These are phyloP conservation scores for Melanotaenia trifasciata DNA, from an alignment of 2,797 vertebrate species.

Conservation along the genomic window DNA sequence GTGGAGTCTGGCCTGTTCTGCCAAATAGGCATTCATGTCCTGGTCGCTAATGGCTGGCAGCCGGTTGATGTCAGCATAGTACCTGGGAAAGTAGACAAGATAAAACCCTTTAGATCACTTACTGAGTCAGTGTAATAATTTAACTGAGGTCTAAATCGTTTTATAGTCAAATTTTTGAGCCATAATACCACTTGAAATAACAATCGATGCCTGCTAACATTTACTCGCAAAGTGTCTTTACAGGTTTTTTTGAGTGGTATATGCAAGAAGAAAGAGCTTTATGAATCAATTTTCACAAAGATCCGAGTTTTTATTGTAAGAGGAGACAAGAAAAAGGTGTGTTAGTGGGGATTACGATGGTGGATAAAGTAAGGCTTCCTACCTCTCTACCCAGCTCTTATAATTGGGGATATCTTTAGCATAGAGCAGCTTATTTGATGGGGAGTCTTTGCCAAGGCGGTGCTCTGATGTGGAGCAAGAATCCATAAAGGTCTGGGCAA, in stretches of 20 bases:
- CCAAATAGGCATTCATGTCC: constrained; percentile 99
- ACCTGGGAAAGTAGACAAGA: constrained; percentile 82
- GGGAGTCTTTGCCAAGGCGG: constrained; percentile 96
- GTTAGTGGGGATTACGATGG: constrained; percentile 20
- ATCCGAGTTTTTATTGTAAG: constrained; percentile 36
- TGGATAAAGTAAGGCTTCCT: constrained; percentile 45
- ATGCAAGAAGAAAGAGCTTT: constrained; percentile 44
- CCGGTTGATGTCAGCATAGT: constrained; percentile 97
- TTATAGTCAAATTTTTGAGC: constrained; percentile 26
- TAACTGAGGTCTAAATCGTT: constrained; percentile 28
- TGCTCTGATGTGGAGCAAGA: constrained; percentile 98
- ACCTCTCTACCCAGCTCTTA: constrained; percentile 99
- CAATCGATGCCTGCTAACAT: constrained; percentile 31
- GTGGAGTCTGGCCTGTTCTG: constrained; percentile 96
- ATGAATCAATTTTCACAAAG: constrained; percentile 45
- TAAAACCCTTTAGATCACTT: constrained; percentile 35
- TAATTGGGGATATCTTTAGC: constrained; percentile 99
- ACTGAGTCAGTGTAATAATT: constrained; percentile 23
- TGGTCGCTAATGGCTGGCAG: constrained; percentile 98
- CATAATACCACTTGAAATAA: constrained; percentile 36
- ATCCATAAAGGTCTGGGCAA: constrained; percentile 99
- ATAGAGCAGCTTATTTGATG: constrained; percentile 97
- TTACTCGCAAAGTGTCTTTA: constrained; percentile 39
- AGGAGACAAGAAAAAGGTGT: constrained; percentile 35
- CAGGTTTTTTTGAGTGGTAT: constrained; percentile 14